Evolutionary conservation across 1,140 invertebrate genomes (phyloP).

Genomic region (Drosophila insularis): DNA sequence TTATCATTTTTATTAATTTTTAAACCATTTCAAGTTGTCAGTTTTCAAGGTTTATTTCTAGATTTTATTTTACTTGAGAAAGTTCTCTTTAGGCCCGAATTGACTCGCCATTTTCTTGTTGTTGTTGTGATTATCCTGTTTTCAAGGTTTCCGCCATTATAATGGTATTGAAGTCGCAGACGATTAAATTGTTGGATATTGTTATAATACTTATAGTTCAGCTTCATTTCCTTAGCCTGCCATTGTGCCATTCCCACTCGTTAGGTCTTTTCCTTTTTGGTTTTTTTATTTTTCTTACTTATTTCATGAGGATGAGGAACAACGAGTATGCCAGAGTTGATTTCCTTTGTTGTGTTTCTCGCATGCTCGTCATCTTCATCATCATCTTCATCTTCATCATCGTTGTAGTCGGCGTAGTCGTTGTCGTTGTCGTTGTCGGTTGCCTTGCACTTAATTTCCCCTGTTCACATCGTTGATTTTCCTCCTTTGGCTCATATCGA

Average conservation of each 20-base stretch:
- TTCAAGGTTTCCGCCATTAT: constrained; percentile 43
- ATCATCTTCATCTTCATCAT: not conserved
- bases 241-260: constrained; percentile 1
- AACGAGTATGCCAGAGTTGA: constrained; percentile 40
- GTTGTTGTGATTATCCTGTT: constrained; percentile 30
- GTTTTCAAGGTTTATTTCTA: no score
- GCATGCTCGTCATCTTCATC: constrained; percentile 18
- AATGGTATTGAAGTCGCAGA: constrained; percentile 27
- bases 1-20: no score
- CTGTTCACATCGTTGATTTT: constrained; percentile 61
- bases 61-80: no score
- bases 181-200: constrained; percentile 62
- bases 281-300: constrained; percentile 4
- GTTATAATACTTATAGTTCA: constrained; percentile 71
- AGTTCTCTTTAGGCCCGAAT: no score
- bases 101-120: no score
- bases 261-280: constrained; percentile 10
- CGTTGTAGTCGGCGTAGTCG: not conserved
- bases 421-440: constrained; percentile 21
- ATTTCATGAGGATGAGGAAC: constrained; percentile 14
- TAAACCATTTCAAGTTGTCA: no score
- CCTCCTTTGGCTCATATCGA: constrained; percentile 39
- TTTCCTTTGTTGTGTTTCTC: constrained; percentile 53
- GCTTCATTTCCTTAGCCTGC: constrained; percentile 65
- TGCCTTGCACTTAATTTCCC: constrained; percentile 72